These are phyloP conservation scores for Cercopithecus mitis DNA, from an alignment of 2,797 vertebrate genomes.

Conservation along the genomic window DNA sequence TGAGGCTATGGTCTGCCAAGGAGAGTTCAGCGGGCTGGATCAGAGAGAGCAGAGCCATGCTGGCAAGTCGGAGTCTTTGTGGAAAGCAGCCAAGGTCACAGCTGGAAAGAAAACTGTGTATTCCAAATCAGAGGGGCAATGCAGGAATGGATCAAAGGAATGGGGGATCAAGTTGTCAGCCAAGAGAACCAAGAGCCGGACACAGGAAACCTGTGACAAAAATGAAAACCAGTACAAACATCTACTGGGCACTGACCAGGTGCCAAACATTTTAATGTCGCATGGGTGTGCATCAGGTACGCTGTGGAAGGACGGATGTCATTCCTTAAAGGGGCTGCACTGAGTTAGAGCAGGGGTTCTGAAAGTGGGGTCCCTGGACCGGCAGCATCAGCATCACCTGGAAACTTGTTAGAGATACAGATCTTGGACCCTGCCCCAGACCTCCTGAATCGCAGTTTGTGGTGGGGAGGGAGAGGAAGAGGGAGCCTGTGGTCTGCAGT, in stretches of 20 bases:
- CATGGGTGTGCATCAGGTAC: fast-evolving
- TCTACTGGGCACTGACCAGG: neutral
- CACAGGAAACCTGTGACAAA: neutral
- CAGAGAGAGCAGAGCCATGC: neutral
- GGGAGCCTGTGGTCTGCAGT: neutral
- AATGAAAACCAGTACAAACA: neutral
- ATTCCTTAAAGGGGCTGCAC: fast-evolving
- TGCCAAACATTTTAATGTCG: neutral
- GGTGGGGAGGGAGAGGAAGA: neutral
- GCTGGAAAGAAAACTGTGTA: neutral
- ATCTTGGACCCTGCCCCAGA: neutral
- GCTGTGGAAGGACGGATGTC: fast-evolving
- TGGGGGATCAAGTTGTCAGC: neutral
- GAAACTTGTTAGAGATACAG: neutral
- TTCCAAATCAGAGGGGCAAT: neutral
- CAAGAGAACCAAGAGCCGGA: neutral
- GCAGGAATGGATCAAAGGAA: neutral
- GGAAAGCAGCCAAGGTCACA: conserved; percentile 51
- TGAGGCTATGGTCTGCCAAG: neutral
- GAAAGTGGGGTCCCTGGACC: neutral
- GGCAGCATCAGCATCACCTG: neutral
- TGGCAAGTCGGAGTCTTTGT: neutral
- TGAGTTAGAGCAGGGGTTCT: neutral
- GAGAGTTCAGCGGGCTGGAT: neutral
- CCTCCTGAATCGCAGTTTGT: neutral